phyloP scores from a whole-genome alignment of 2,888 invertebrate species.

The Erebia aethiops region DNA sequence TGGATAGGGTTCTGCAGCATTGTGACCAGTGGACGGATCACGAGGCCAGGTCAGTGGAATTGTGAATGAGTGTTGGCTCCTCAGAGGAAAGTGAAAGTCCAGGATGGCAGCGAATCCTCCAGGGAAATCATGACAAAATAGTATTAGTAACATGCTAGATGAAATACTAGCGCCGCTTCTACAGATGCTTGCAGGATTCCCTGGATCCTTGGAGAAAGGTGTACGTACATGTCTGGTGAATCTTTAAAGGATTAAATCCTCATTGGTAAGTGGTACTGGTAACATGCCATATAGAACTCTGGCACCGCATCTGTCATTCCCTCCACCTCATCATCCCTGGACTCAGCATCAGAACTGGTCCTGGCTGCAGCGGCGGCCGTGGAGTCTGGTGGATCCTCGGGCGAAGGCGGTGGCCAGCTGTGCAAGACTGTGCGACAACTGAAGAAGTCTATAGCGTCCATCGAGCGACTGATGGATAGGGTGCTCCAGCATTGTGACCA shows the following conservation, averaged over 20 bases:
- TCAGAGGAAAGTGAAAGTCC: background rate
- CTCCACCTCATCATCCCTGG: constrained; percentile 62
- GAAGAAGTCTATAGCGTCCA: constrained; percentile 73
- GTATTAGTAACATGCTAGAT: too few species aligned
- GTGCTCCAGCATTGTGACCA: constrained; percentile 69
- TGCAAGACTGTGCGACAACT: constrained; percentile 67
- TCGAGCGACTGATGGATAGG: constrained; percentile 73
- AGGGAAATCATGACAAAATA: too few species aligned
- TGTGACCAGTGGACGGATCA: constrained; percentile 67
- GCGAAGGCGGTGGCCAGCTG: constrained; percentile 46
- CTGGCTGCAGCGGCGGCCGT: constrained; percentile 54
- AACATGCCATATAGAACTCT: too few species aligned
- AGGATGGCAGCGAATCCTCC: too few species aligned
- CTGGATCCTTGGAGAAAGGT: too few species aligned
- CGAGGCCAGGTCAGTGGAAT: constrained; percentile 51
- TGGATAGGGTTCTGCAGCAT: constrained; percentile 71
- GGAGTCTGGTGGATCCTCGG: constrained; percentile 38
- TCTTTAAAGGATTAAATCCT: too few species aligned
- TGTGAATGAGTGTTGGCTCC: background rate
- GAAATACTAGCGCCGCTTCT: too few species aligned
- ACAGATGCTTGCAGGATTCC: too few species aligned
- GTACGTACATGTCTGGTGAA: too few species aligned
- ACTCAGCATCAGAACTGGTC: constrained; percentile 60
- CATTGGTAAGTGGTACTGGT: too few species aligned
- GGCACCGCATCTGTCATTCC: constrained; percentile 53